Evolutionary conservation across 53 echinoderm and acorn worm genomes (phyloP).

Genomic region (Pentamera pediparva): DNA sequence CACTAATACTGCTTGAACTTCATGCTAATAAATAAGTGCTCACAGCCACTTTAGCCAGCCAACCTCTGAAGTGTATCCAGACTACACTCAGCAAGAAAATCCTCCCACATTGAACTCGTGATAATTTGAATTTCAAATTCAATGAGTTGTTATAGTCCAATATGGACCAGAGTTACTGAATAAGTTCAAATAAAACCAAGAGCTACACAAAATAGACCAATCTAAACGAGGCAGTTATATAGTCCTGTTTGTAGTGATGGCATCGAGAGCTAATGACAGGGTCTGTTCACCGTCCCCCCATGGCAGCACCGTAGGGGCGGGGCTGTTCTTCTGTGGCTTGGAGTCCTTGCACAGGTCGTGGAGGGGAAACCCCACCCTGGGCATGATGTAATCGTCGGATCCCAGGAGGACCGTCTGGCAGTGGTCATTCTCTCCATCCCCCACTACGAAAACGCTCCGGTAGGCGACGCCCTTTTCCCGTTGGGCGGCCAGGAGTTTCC

Average conservation of each 20-base stretch:
- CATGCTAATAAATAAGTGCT: too few species aligned
- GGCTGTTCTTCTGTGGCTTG: neutral
- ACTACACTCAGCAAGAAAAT: too few species aligned
- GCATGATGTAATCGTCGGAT: slow-evolving; percentile 24
- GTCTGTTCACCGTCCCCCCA: slow-evolving; percentile 15
- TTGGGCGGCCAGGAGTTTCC: slow-evolving; percentile 3
- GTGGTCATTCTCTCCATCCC: slow-evolving; percentile 19
- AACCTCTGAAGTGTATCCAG: too few species aligned
- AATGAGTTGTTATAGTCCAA: too few species aligned
- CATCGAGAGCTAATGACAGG: neutral
- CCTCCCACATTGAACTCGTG: too few species aligned
- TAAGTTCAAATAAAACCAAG: too few species aligned
- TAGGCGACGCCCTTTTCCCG: slow-evolving; percentile 1
- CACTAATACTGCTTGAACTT: too few species aligned
- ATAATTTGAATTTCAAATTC: too few species aligned
- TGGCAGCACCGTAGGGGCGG: neutral
- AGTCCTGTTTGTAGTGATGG: neutral
- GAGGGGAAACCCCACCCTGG: slow-evolving; percentile 14
- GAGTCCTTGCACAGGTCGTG: neutral
- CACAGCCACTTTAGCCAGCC: too few species aligned
- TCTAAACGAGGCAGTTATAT: neutral
- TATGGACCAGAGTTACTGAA: too few species aligned
- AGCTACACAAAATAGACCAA: neutral
- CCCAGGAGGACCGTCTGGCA: slow-evolving; percentile 5
- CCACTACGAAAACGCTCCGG: slow-evolving; percentile 16